These are phyloP conservation scores for Spialia ferax DNA, from an alignment of 2,888 invertebrate species.

Conservation along the genomic window DNA sequence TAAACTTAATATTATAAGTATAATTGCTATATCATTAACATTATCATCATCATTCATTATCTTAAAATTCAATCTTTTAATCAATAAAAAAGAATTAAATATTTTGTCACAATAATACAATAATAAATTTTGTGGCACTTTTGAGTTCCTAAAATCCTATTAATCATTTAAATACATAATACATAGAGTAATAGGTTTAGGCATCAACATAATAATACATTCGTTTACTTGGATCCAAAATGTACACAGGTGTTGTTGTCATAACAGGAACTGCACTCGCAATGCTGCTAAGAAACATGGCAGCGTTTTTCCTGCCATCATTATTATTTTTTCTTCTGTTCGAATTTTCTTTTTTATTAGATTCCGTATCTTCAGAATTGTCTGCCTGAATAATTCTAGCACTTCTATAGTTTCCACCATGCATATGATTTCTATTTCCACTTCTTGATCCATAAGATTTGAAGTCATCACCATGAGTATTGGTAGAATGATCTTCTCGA, in stretches of 20 bases:
- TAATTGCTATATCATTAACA: too few relatives aligned
- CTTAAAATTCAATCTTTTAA: constrained; percentile 37
- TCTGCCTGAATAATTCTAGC: constrained; percentile 61
- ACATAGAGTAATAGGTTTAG: constrained; percentile 44
- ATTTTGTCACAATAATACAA: constrained; percentile 28
- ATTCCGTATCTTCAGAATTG: constrained; percentile 44
- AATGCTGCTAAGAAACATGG: constrained; percentile 70
- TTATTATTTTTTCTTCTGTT: constrained; percentile 48
- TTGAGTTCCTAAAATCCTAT: constrained; percentile 53
- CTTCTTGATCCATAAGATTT: constrained; percentile 56
- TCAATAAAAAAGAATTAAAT: constrained; percentile 17
- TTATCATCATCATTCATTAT: constrained; percentile 38
- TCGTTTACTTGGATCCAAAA: constrained; percentile 81
- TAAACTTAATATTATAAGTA: constrained; percentile 41
- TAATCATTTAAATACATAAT: constrained; percentile 35
- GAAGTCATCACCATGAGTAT: constrained; percentile 57
- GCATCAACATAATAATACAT: constrained; percentile 82
- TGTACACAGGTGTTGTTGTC: constrained; percentile 72
- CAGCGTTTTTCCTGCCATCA: constrained; percentile 60
- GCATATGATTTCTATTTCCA: constrained; percentile 58
- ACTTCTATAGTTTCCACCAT: constrained; percentile 79
- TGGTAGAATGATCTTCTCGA: constrained; percentile 54
- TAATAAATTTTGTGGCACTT: constrained; percentile 66
- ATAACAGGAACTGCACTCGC: constrained; percentile 72
- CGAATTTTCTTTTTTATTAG: constrained; percentile 40